Evolutionary conservation across 2,888 invertebrate genomes (phyloP), one percentile per base, ranked within the genome.

Genomic region (Calliphora vomitoria): DNA sequence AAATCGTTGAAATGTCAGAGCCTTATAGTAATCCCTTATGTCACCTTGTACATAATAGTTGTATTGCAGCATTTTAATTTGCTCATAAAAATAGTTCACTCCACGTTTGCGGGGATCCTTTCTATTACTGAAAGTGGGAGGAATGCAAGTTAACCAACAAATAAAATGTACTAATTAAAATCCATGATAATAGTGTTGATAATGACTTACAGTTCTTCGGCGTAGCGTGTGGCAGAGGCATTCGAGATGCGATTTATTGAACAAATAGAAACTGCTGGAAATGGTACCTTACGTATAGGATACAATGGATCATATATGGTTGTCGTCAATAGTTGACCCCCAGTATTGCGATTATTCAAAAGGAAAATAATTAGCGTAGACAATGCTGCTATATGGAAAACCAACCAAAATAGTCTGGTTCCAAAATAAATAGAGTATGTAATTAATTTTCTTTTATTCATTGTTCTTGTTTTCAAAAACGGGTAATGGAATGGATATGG

Each of bases 241-340:
- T 90, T 92, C 85, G 94, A 94, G 76, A 95, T 94, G 89, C 95
- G 94, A 91, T 96, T 96, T 74, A 94, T 92, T 87, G 95, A 95
- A 90, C 96, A 96, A 71, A 96, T 91, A 5, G 95, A 95, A 8
- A 96, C 92, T 0, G 92, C 96, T 10, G 96, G 96, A 92, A 96
- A 96, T 88, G 95, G 94, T 3, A 96, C 94, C 35, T 95, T 91
- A 13, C 93, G 92, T 71, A 96, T 94, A 0, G 95, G 95, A 92
- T 95, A 95, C 38, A 91, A 87, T 31, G 92, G 91, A 91, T 93
- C 91, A 87, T 92, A 91, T 80, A 93, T 90, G 74, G 90, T 91
- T 84, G 90, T 92, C 8, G 90, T 89, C 74, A 93, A 83, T 15
- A 89, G 88, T 25, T 90, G 90, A 44, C 89, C 87, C 4, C 88